Percentiles rank a stretch among this genome's conserved stretches.
Conservation (phyloP, 1,140 invertebrate species). For the Globodera ellingtonae region DNA sequence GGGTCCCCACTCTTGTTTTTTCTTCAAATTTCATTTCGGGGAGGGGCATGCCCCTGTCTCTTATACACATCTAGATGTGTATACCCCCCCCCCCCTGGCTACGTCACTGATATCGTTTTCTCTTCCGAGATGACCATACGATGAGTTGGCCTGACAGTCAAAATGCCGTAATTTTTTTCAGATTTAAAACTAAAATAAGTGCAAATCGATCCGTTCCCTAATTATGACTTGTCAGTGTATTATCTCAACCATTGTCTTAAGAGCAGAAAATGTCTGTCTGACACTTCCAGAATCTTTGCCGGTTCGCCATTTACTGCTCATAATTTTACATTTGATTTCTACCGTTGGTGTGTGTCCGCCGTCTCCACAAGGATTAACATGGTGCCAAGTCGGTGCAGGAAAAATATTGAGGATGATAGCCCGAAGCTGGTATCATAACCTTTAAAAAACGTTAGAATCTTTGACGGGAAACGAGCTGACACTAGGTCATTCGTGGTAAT, state of each 20-base stretch:
- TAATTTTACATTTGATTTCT: conserved; percentile 52
- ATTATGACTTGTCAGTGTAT: background rate
- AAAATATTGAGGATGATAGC: conserved; percentile 3
- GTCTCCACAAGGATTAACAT: conserved; percentile 48
- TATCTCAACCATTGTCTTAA: background rate
- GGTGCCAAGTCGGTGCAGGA: conserved; percentile 19
- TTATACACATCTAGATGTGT: no score
- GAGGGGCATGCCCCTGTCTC: no score
- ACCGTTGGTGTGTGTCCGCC: conserved; percentile 51
- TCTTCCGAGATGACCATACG: background rate
- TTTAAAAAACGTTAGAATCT: background rate
- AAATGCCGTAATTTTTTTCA: background rate
- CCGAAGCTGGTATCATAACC: conserved; percentile 13
- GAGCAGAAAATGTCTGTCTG: background rate
- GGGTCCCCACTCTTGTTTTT: no score
- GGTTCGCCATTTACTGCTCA: conserved; percentile 43
- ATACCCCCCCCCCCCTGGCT: no score
- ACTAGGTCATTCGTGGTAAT: no score
- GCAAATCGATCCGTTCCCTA: background rate
- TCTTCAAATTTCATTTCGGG: no score
- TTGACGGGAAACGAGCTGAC: no score
- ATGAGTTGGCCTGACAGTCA: conserved; percentile 15
- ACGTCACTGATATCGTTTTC: no score
- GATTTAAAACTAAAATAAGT: conserved; percentile 7
- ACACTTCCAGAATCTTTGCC: conserved; percentile 28